Conservation (phyloP, 23 tunicate genomes). For the Phallusia fumigata region DNA sequence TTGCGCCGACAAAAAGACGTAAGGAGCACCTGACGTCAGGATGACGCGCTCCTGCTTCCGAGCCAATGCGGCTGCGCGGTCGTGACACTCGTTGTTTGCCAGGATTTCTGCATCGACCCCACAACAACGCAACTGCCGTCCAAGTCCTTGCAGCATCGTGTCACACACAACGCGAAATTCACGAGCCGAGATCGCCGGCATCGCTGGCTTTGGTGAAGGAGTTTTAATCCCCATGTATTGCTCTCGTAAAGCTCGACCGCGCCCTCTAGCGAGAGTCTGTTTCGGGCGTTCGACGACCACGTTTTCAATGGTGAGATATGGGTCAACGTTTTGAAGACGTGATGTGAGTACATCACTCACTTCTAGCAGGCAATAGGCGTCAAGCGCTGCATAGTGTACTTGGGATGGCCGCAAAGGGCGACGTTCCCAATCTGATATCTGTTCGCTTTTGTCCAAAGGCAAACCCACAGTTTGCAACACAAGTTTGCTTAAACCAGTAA, state of each 20-base stretch:
- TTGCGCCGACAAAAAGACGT: conserved; percentile 45
- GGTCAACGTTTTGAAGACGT: conserved; percentile 18
- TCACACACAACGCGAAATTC: conserved; percentile 77
- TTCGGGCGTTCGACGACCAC: conserved; percentile 11
- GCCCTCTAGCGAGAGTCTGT: conserved; percentile 21
- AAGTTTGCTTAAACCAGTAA: conserved; percentile 70
- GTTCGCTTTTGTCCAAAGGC: conserved; percentile 76
- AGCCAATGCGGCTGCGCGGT: conserved; percentile 46
- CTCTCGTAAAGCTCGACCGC: neutral
- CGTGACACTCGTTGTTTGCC: conserved; percentile 53
- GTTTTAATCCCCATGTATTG: neutral
- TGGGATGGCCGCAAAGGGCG: conserved; percentile 73
- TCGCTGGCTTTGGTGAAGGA: neutral
- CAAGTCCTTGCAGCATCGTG: conserved; percentile 81
- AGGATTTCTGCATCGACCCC: conserved; percentile 62
- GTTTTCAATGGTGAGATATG: conserved; percentile 33
- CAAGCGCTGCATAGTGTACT: conserved; percentile 72
- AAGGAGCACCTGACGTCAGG: conserved; percentile 68
- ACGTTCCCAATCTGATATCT: conserved; percentile 89
- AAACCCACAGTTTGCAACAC: conserved; percentile 51
- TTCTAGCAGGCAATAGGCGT: conserved; percentile 74
- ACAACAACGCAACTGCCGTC: conserved; percentile 67
- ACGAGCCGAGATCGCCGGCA: conserved; percentile 18
- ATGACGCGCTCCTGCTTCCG: conserved; percentile 47
- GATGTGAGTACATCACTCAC: conserved; percentile 31